Conservation (phyloP, 2,113 vertebrate genomes). For the Amphiprion percula region DNA sequence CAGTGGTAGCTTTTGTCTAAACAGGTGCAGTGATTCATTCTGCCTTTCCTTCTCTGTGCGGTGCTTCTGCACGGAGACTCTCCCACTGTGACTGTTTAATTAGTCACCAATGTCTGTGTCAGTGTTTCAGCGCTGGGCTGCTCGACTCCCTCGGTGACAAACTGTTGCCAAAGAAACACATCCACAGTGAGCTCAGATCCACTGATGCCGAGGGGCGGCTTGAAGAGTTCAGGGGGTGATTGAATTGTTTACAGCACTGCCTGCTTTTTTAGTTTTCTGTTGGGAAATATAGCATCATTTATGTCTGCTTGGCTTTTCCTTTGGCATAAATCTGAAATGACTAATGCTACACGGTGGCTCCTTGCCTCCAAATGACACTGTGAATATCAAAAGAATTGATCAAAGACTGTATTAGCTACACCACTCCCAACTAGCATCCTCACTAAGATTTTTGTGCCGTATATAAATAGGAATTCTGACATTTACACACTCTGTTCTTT, state of each 20-base stretch:
- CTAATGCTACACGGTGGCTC: constrained; percentile 55
- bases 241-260: constrained; percentile 77
- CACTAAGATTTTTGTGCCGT: constrained; percentile 31
- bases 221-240: constrained; percentile 72
- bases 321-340: constrained; percentile 68
- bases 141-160: constrained; percentile 71
- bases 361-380: constrained; percentile 55
- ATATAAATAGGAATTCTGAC: constrained; percentile 49
- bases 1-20: constrained; percentile 75
- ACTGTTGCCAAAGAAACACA: constrained; percentile 76
- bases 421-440: constrained; percentile 16
- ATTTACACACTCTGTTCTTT: constrained; percentile 34
- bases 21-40: constrained; percentile 78
- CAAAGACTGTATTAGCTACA: constrained; percentile 69
- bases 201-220: constrained; percentile 67
- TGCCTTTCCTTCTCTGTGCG: constrained; percentile 50
- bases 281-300: constrained; percentile 70
- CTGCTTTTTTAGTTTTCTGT: constrained; percentile 65
- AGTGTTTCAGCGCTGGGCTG: constrained; percentile 55
- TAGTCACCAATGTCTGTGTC: constrained; percentile 75
- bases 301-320: constrained; percentile 65
- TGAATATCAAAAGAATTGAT: constrained; percentile 74
- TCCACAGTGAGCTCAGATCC: constrained; percentile 54
- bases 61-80: constrained; percentile 61
- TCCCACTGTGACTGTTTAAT: constrained; percentile 82